Conservation (phyloP, 2,113 vertebrate species). For the Datnioides undecimradiatus region DNA sequence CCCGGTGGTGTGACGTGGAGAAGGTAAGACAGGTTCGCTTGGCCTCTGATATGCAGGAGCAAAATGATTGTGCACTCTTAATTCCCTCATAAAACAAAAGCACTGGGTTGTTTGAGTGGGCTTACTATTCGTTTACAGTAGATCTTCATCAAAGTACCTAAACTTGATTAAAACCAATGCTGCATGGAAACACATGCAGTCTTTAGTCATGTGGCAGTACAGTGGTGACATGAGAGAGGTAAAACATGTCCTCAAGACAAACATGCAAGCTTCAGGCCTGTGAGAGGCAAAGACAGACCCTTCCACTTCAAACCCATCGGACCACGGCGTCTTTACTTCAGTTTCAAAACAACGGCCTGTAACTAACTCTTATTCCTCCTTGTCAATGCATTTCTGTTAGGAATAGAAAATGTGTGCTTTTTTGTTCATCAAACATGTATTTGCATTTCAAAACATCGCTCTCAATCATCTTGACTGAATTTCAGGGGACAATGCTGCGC, state of each 20-base stretch:
- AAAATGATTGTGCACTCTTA: no score
- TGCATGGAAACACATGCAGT: no score
- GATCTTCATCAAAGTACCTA: no score
- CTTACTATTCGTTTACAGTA: no score
- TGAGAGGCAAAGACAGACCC: neutral
- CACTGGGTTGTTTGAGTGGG: no score
- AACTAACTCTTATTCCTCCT: neutral
- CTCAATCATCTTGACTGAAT: conserved; percentile 15
- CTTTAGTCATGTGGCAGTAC: no score
- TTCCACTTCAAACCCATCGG: no score
- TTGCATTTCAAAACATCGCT: conserved; percentile 39
- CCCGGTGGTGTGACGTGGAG: neutral
- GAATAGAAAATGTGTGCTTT: neutral
- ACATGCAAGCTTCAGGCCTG: neutral
- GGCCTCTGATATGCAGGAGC: no score
- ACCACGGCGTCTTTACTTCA: neutral
- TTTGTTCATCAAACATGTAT: neutral
- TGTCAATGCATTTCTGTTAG: neutral
- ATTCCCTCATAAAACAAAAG: neutral
- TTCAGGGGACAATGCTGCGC: conserved; percentile 16
- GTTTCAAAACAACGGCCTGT: neutral
- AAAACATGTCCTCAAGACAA: neutral
- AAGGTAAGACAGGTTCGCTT: no score
- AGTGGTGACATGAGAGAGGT: no score
- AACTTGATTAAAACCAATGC: no score